Evolutionary conservation across 2,888 invertebrate genomes (phyloP).

Genomic region (Mylabris sibirica): DNA sequence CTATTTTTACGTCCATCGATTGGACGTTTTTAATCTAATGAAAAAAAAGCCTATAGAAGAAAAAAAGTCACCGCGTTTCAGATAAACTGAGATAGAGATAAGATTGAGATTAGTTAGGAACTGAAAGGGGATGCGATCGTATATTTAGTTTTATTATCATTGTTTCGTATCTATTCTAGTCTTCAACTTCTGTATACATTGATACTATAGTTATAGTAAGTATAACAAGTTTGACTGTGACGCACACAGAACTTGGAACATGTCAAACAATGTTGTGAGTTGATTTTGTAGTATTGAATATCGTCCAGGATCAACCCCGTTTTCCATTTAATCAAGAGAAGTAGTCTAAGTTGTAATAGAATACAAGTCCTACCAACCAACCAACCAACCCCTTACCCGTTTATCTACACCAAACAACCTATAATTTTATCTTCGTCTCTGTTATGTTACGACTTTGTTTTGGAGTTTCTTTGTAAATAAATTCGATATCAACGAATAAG

Average conservation of each 20-base stretch:
- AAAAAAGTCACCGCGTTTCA: conserved; percentile 7
- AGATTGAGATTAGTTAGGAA: conserved; percentile 13
- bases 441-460: conserved; percentile 55
- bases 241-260: conserved; percentile 10
- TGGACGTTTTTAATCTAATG: background rate
- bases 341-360: conserved; percentile 28
- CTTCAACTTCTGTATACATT: background rate
- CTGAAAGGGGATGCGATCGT: conserved; percentile 12
- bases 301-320: conserved; percentile 15
- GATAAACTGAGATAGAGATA: background rate
- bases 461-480: conserved; percentile 49
- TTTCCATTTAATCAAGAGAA: conserved; percentile 35
- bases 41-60: background rate
- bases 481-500: conserved; percentile 44
- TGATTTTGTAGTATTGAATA: conserved; percentile 15
- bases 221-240: conserved; percentile 10
- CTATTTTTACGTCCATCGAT: background rate
- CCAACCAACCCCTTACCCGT: conserved; percentile 21
- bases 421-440: conserved; percentile 39
- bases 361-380: background rate
- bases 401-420: conserved; percentile 43
- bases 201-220: background rate
- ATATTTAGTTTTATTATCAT: conserved; percentile 9
- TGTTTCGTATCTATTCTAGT: conserved; percentile 14
- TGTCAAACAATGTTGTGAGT: conserved; percentile 22